A percentile compares a stretch with the other conserved stretches of the same genome.
These are phyloP conservation scores for Phrynocephalus guinanensis DNA, from an alignment of 2,797 vertebrate species.

Conservation along the genomic window DNA sequence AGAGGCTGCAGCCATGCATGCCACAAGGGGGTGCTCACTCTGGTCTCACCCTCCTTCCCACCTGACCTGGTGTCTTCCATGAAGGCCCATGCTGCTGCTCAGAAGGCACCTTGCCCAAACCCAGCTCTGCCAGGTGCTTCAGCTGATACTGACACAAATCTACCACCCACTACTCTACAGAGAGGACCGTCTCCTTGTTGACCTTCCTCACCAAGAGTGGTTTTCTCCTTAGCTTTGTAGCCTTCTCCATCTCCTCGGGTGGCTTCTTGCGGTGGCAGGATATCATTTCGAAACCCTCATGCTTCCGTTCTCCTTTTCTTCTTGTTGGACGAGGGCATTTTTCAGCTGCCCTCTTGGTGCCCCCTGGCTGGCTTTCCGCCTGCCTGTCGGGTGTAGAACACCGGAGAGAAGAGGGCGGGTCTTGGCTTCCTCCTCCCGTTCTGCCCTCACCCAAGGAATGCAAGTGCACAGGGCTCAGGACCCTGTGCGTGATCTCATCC, in stretches of 20 bases:
- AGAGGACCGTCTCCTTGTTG: slow-evolving; percentile 65
- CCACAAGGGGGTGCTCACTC: slow-evolving; percentile 23
- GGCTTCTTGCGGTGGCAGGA: slow-evolving; percentile 53
- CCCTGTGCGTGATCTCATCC: slow-evolving; percentile 85
- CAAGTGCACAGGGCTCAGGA: slow-evolving; percentile 80
- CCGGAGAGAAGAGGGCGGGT: slow-evolving; percentile 46
- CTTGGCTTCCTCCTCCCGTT: slow-evolving; percentile 55
- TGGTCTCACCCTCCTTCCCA: slow-evolving; percentile 60
- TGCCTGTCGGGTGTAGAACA: slow-evolving; percentile 31
- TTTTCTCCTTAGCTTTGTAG: slow-evolving; percentile 65
- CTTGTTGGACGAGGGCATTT: slow-evolving; percentile 52
- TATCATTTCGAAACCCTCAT: slow-evolving; percentile 55
- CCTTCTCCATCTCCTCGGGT: slow-evolving; percentile 58
- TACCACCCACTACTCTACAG: slow-evolving; percentile 65
- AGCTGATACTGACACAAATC: slow-evolving; percentile 69
- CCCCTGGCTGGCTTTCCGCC: slow-evolving; percentile 57
- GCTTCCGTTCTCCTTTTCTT: slow-evolving; percentile 76
- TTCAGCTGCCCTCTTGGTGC: slow-evolving; percentile 41
- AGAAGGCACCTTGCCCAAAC: slow-evolving; percentile 64
- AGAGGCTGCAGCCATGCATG: slow-evolving; percentile 53
- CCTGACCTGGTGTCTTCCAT: slow-evolving; percentile 64
- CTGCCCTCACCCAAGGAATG: slow-evolving; percentile 53
- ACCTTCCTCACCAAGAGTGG: slow-evolving; percentile 59
- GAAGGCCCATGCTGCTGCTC: slow-evolving; percentile 65
- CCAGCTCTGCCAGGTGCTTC: slow-evolving; percentile 58